Percentiles rank a stretch among this genome's conserved stretches.
Conservation (phyloP, 2,113 vertebrate species). For the Odontophorus gujanensis region DNA sequence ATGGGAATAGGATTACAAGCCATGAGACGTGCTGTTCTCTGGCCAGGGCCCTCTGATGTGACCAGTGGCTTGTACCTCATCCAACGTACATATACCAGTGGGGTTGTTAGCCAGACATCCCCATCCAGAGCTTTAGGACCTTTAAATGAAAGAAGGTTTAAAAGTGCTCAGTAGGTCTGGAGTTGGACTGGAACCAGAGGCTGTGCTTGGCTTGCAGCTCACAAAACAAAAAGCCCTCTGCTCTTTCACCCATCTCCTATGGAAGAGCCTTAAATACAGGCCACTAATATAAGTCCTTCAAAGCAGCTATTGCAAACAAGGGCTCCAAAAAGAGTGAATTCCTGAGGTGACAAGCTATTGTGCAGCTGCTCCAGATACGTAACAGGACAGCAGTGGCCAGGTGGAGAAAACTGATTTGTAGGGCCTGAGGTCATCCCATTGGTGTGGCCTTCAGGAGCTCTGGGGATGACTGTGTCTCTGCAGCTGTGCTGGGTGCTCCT, state of each 20-base stretch:
- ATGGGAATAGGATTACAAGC: not conserved
- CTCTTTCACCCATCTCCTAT: not conserved
- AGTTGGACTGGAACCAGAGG: not conserved
- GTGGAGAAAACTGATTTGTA: not conserved
- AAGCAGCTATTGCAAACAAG: not conserved
- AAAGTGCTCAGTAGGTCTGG: not conserved
- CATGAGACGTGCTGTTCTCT: not conserved
- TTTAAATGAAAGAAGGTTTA: constrained; percentile 7
- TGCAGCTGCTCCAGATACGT: not conserved
- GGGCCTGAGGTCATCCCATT: not conserved
- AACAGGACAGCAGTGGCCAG: not conserved
- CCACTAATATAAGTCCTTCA: constrained; percentile 1
- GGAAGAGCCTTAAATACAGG: not conserved
- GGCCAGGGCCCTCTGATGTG: constrained; percentile 23
- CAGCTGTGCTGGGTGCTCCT: not conserved
- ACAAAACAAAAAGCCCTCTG: not conserved
- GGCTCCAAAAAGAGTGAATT: not conserved
- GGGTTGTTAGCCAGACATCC: not conserved
- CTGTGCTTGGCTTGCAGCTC: not conserved
- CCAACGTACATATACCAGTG: not conserved
- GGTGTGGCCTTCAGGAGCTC: not conserved
- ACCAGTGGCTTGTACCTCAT: not conserved
- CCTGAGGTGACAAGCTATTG: not conserved
- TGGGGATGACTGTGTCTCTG: not conserved
- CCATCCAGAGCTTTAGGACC: not conserved